Conservation (phyloP, 1,140 invertebrate species). For the Temnothorax nylanderi region DNA sequence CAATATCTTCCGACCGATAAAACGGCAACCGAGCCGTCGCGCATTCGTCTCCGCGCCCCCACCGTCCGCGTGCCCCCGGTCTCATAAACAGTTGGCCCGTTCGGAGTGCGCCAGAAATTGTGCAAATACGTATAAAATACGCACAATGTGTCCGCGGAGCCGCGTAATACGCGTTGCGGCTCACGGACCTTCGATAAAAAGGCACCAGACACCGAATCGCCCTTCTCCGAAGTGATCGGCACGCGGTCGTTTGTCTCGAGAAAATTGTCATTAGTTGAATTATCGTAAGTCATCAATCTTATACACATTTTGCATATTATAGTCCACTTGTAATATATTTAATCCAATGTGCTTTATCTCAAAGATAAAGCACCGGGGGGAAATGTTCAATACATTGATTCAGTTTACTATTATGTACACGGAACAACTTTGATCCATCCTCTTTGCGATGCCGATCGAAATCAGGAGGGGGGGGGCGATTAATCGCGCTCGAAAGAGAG, state of each 20-base stretch:
- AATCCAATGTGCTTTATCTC: neutral
- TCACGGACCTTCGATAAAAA: constrained; percentile 61
- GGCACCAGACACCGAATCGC: constrained; percentile 27
- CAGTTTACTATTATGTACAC: neutral
- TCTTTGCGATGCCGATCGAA: neutral
- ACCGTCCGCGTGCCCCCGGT: constrained; percentile 18
- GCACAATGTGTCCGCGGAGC: constrained; percentile 83
- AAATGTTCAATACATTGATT: neutral
- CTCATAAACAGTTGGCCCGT: constrained; percentile 68
- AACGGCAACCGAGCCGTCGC: constrained; percentile 74
- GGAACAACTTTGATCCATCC: neutral
- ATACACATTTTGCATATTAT: neutral
- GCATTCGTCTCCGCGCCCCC: constrained; percentile 56
- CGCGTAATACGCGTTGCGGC: constrained; percentile 77
- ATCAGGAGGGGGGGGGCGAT: neutral
- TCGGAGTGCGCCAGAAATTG: constrained; percentile 79
- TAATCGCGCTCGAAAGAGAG: neutral
- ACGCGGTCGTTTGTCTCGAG: neutral
- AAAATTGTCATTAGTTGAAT: neutral
- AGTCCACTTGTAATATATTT: neutral
- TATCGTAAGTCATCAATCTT: neutral
- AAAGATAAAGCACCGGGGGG: neutral
- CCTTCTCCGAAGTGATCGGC: neutral
- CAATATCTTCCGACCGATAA: constrained; percentile 82
- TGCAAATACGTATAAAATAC: constrained; percentile 85